These are phyloP conservation scores for Hyposoter dolosus DNA, from an alignment of 2,888 invertebrate species.

Conservation along the genomic window DNA sequence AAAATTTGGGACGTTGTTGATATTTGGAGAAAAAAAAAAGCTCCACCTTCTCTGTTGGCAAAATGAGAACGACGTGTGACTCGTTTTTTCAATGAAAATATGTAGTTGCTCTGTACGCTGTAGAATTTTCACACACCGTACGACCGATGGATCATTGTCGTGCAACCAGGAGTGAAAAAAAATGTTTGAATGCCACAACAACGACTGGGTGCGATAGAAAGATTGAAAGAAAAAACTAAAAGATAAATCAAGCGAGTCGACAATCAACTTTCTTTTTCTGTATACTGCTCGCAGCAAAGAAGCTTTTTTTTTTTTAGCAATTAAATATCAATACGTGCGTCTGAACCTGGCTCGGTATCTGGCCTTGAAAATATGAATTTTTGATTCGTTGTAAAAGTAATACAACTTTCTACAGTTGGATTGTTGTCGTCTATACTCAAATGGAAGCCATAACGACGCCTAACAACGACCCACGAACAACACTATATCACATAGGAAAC, in stretches of 20 bases:
- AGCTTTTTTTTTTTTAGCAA: conserved; percentile 20
- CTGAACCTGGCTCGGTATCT: conserved; percentile 18
- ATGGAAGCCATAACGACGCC: conserved; percentile 61
- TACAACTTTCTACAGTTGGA: conserved; percentile 61
- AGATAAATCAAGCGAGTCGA: neutral
- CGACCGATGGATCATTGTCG: neutral
- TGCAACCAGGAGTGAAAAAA: neutral
- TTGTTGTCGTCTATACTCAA: conserved; percentile 36
- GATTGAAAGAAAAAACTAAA: neutral
- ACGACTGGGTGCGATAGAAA: neutral
- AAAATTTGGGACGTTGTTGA: too few relatives aligned
- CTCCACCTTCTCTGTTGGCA: too few relatives aligned
- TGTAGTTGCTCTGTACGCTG: neutral
- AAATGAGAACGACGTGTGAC: too few relatives aligned
- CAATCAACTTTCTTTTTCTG: neutral
- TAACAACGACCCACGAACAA: conserved; percentile 55
- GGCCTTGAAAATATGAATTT: conserved; percentile 42
- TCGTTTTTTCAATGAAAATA: neutral
- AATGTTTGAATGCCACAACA: neutral
- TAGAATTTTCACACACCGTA: neutral
- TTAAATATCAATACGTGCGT: neutral
- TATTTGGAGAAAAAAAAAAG: too few relatives aligned
- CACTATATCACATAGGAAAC: conserved; percentile 63
- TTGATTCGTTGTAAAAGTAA: conserved; percentile 57
- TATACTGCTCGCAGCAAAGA: neutral